phyloP scores from a whole-genome alignment of 2,797 vertebrate species.

The Smutsia gigantea region DNA sequence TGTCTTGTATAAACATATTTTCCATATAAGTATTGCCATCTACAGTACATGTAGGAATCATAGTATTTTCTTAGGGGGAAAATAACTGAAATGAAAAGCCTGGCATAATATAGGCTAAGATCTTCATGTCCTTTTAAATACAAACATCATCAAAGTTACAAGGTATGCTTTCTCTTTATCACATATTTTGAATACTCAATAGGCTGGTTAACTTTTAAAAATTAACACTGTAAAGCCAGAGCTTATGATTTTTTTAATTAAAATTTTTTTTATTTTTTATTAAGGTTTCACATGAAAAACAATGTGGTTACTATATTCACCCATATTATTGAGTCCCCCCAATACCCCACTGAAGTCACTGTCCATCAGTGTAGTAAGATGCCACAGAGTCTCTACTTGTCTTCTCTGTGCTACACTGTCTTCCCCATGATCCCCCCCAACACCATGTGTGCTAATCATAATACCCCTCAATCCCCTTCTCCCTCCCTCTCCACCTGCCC shows the following conservation, averaged over 20 bases:
- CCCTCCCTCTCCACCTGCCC: too few species aligned
- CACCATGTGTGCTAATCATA: too few species aligned
- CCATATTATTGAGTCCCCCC: too few species aligned
- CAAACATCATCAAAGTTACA: conserved; percentile 29
- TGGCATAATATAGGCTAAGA: neutral
- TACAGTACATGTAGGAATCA: conserved; percentile 38
- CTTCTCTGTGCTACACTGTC: too few species aligned
- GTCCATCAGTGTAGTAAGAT: too few species aligned
- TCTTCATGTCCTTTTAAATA: neutral
- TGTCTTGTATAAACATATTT: neutral
- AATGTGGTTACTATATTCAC: too few species aligned
- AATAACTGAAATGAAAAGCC: conserved; percentile 22
- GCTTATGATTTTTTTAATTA: neutral
- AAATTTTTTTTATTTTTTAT: too few species aligned
- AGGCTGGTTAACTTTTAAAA: neutral
- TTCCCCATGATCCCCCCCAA: too few species aligned
- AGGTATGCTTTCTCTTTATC: neutral
- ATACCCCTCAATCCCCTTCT: too few species aligned
- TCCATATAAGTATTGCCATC: conserved; percentile 55
- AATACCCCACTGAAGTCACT: too few species aligned
- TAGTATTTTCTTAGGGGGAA: neutral
- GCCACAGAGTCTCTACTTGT: too few species aligned
- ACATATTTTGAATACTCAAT: neutral
- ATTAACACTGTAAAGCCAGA: conserved; percentile 5
- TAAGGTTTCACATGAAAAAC: too few species aligned